Percentiles rank a stretch among this genome's conserved stretches.
These are phyloP conservation scores for Cyphomyrus plagiostoma DNA, from an alignment of 2,113 vertebrate genomes.

Conservation along the genomic window DNA sequence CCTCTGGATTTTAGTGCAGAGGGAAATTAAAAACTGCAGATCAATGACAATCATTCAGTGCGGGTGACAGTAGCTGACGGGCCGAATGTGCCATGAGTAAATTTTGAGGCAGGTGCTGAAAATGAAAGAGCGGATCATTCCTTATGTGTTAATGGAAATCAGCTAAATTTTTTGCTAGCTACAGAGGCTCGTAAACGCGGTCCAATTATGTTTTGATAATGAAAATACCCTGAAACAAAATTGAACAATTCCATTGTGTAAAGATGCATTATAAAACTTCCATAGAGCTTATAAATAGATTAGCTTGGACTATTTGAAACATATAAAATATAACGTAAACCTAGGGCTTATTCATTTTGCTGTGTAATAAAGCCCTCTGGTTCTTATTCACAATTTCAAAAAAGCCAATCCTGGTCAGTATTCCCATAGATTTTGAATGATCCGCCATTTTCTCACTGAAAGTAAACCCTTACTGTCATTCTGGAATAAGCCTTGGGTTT, in stretches of 20 bases:
- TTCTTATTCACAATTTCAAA: background rate
- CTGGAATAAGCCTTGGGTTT: conserved; percentile 32
- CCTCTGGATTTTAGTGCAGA: background rate
- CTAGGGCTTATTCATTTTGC: conserved; percentile 16
- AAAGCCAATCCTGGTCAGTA: background rate
- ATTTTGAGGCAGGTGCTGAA: background rate
- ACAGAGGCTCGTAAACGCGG: background rate
- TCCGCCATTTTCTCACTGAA: background rate
- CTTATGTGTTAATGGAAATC: background rate
- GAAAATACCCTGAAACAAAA: background rate
- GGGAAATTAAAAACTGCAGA: background rate
- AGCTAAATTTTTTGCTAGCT: background rate
- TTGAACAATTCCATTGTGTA: background rate
- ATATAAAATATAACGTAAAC: background rate
- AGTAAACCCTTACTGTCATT: background rate
- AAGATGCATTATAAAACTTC: background rate
- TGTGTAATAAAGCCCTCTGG: background rate
- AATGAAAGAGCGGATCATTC: background rate
- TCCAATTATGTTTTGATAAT: background rate
- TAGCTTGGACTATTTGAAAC: background rate
- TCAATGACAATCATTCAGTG: background rate
- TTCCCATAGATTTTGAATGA: background rate
- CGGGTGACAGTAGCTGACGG: background rate
- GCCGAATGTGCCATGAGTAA: background rate
- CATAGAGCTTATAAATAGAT: background rate